phyloP scores from a whole-genome alignment of 2,113 vertebrate genomes.

The Hippoglossus stenolepis region DNA sequence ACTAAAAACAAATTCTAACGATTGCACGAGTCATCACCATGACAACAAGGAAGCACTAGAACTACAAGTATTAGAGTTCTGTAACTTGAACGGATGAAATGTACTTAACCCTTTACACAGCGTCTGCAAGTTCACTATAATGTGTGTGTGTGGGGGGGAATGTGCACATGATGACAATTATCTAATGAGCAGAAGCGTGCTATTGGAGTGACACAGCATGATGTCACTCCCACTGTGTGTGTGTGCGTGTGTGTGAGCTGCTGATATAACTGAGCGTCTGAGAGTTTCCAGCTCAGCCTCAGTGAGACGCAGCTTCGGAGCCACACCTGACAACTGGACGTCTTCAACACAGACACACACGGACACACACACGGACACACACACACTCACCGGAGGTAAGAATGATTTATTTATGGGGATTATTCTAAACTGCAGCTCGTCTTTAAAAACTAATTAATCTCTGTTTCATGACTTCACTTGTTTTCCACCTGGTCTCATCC shows the following conservation, averaged over 20 bases:
- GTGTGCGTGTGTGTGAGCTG: neutral
- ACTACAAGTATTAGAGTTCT: too few species aligned
- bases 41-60: too few species aligned
- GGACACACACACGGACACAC: neutral
- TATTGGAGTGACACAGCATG: neutral
- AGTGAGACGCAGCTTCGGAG: neutral
- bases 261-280: neutral
- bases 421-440: neutral
- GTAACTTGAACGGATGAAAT: too few species aligned
- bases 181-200: slow-evolving; percentile 5
- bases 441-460: neutral
- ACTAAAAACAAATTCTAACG: too few species aligned
- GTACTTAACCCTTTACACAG: neutral
- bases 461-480: neutral
- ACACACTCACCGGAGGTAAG: slow-evolving; percentile 52
- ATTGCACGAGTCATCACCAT: too few species aligned
- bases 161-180: slow-evolving; percentile 64
- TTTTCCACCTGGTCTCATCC: neutral
- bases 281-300: neutral
- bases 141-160: slow-evolving; percentile 5
- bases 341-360: neutral
- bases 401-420: neutral
- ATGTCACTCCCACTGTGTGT: neutral
- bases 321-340: neutral
- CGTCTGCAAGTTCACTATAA: neutral